Conservation (phyloP, 2,888 invertebrate species). For the Himalopsyche anomala region DNA sequence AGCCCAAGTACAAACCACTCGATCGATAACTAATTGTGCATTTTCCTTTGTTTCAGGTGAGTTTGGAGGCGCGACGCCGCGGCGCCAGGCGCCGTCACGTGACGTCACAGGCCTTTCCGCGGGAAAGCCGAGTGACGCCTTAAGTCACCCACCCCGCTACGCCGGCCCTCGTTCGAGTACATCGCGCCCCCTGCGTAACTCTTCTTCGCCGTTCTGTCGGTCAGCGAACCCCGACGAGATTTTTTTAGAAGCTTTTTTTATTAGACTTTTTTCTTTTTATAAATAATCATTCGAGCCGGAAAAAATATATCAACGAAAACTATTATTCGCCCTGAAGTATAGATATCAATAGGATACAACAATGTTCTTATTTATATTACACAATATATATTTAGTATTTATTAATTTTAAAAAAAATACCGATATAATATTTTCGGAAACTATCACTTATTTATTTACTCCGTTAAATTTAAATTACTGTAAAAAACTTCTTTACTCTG, state of each 20-base stretch:
- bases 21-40: slow-evolving; percentile 52
- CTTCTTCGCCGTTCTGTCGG: slow-evolving; percentile 2
- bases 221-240: background rate
- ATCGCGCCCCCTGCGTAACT: slow-evolving; percentile 5
- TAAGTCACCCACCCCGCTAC: background rate
- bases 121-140: slow-evolving; percentile 45
- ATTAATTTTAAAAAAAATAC: too few species aligned
- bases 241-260: background rate
- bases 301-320: too few species aligned
- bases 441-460: too few species aligned
- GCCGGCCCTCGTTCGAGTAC: background rate
- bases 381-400: too few species aligned
- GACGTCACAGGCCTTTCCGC: slow-evolving; percentile 53
- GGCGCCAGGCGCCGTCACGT: slow-evolving; percentile 54
- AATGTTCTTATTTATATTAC: too few species aligned
- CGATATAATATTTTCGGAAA: too few species aligned
- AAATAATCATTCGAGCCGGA: too few species aligned
- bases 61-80: slow-evolving; percentile 54
- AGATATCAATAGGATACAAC: too few species aligned
- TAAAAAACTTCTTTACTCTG: too few species aligned
- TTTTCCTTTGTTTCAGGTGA: slow-evolving; percentile 58
- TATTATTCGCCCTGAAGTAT: too few species aligned
- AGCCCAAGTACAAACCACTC: slow-evolving; percentile 6
- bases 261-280: too few species aligned
- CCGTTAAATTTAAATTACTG: too few species aligned